Evolutionary conservation across 2,113 vertebrate genomes (phyloP), one percentile per base, ranked within the genome.

Genomic region (Hyaena hyaena): DNA sequence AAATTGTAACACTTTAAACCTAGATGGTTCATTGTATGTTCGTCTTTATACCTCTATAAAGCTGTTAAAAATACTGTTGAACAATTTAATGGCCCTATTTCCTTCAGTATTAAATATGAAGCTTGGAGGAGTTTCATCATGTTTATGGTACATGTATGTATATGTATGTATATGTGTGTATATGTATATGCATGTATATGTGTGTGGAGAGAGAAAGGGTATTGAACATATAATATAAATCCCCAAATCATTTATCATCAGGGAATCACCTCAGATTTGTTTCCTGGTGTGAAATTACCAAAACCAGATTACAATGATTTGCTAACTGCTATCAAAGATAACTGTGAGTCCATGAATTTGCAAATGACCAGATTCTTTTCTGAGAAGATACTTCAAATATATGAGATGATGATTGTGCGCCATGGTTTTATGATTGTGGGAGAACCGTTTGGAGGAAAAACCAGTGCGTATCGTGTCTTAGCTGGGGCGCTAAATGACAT

Each of bases 361-460:
- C 99, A 99, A 97, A 98, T 99, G 98, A 99, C 99, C 0, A 95
- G 98, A 0, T 98, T 99, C 93, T 99, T 99, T 96, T 97, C 98
- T 1, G 99, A 99, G 98, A 99, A 99, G 98, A 99, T 99, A 97
- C 98, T 99, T 84, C 99, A 99, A 98, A 99, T 99, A 95, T 99
- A 98, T 83, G 99, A 99, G 98, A 99, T 99, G 99, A 99, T 99
- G 99, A 99, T 99, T 66, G 99, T 99, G 63, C 99, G 99, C 45
- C 99, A 99, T 11, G 99, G 99, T 79, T 99, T 99, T 98, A 99
- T 99, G 99, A 98, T 99, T 90, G 99, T 99, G 84, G 99, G 99
- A 33, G 99, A 99, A 88, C 99, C 99, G 0, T 99, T 99, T 89
- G 99, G 99, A 79, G 99, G 99, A 39, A 99, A 99, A 98, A 99